These are phyloP conservation scores for Rhamphomyia laevipes DNA, from an alignment of 2,888 invertebrate genomes.

Conservation along the genomic window DNA sequence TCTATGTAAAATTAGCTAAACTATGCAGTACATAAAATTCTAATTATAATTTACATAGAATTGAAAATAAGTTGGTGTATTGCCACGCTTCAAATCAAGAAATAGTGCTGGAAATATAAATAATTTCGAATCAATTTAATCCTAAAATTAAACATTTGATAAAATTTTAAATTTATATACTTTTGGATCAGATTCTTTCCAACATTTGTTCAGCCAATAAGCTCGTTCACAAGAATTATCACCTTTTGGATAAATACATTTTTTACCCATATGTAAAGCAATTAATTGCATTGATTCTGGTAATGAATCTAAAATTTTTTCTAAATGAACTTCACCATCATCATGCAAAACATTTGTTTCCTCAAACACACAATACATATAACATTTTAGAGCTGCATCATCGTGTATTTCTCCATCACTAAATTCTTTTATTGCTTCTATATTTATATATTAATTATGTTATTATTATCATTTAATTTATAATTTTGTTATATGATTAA, in stretches of 20 bases:
- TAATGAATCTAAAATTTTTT: constrained; percentile 19
- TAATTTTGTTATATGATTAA: neutral
- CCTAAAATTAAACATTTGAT: constrained; percentile 9
- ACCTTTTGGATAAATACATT: constrained; percentile 23
- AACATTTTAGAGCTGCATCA: constrained; percentile 25
- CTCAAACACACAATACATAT: constrained; percentile 28
- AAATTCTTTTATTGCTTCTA: constrained; percentile 24
- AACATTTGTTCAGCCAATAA: constrained; percentile 27
- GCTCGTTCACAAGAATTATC: constrained; percentile 25
- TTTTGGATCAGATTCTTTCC: constrained; percentile 25
- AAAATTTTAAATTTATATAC: constrained; percentile 16
- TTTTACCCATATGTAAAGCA: constrained; percentile 21
- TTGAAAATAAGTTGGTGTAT: neutral
- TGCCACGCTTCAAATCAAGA: constrained; percentile 8
- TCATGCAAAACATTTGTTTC: constrained; percentile 23
- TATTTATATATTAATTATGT: neutral
- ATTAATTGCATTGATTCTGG: constrained; percentile 20
- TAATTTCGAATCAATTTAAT: neutral
- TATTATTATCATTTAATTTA: neutral
- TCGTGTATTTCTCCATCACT: constrained; percentile 26
- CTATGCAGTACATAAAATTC: too few species aligned
- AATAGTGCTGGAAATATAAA: constrained; percentile 17
- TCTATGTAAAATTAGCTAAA: too few species aligned
- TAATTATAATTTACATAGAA: too few species aligned
- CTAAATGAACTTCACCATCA: constrained; percentile 25